Evolutionary conservation across 2,888 invertebrate species (phyloP).

Genomic region (Gnatocerus cornutus): DNA sequence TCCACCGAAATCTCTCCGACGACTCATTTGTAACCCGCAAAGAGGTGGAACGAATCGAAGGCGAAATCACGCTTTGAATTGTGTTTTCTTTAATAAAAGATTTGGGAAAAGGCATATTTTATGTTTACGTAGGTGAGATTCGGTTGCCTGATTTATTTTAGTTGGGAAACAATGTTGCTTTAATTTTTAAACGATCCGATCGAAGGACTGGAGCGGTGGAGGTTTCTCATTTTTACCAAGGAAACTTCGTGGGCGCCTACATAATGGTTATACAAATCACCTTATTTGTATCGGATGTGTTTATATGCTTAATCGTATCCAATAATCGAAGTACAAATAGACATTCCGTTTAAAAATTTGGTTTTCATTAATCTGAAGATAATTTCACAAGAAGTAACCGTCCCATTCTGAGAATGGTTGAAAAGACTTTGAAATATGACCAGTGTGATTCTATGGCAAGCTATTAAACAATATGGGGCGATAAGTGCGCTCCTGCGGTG

Average conservation of each 20-base stretch:
- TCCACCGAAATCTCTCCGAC: slow-evolving; percentile 5
- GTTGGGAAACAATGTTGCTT: background rate
- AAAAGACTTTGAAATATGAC: background rate
- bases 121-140: background rate
- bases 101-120: background rate
- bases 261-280: slow-evolving; percentile 4
- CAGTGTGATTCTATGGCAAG: background rate
- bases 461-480: slow-evolving; percentile 11
- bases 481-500: slow-evolving; percentile 19
- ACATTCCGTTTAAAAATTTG: too few species aligned
- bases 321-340: too few species aligned
- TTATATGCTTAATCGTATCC: background rate
- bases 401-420: background rate
- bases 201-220: background rate
- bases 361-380: too few species aligned
- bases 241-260: background rate
- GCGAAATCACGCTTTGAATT: background rate
- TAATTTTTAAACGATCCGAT: background rate
- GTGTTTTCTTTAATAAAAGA: background rate
- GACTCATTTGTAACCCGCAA: background rate
- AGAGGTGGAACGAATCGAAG: slow-evolving; percentile 1
- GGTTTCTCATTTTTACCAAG: background rate
- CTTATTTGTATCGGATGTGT: background rate
- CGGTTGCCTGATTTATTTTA: background rate
- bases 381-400: background rate